Percentiles rank a stretch among this genome's conserved stretches.
These are phyloP conservation scores for Agrilus planipennis DNA, from an alignment of 1,140 invertebrate species.

Conservation along the genomic window DNA sequence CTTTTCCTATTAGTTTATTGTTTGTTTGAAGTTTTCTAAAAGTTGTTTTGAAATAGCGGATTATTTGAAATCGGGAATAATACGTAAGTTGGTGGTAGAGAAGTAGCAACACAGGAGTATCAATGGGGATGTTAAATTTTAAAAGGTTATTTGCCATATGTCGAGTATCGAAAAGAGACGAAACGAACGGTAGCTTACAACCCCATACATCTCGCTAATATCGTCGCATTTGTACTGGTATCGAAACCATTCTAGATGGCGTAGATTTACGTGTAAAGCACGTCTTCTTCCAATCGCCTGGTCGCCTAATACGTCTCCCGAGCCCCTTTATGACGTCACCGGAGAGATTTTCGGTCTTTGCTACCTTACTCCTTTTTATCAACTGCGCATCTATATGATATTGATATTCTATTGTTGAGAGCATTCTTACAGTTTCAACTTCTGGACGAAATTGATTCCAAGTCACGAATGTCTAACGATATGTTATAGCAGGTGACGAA, in stretches of 20 bases:
- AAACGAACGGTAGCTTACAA: no score
- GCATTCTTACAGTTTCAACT: no score
- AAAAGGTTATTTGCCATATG: slow-evolving; percentile 14
- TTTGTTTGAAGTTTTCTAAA: no score
- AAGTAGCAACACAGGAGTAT: no score
- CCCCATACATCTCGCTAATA: slow-evolving; percentile 29
- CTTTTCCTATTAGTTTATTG: no score
- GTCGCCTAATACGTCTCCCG: slow-evolving; percentile 29
- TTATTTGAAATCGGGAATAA: no score
- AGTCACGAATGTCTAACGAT: no score
- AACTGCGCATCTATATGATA: slow-evolving; percentile 17
- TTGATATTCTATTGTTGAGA: slow-evolving; percentile 11
- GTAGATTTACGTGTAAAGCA: slow-evolving; percentile 34
- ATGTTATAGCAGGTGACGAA: no score
- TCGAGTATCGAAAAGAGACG: slow-evolving; percentile 2
- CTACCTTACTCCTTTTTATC: slow-evolving; percentile 30
- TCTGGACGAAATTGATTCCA: no score
- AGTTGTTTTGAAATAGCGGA: no score
- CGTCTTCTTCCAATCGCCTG: slow-evolving; percentile 32
- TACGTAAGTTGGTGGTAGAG: no score
- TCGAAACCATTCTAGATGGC: slow-evolving; percentile 18
- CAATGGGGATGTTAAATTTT: slow-evolving; percentile 14
- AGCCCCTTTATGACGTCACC: slow-evolving; percentile 22
- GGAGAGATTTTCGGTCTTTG: slow-evolving; percentile 21
- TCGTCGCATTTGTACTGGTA: slow-evolving; percentile 34